Evolutionary conservation across 1,140 invertebrate species (phyloP).

Genomic region (Rhopalosiphum padi): DNA sequence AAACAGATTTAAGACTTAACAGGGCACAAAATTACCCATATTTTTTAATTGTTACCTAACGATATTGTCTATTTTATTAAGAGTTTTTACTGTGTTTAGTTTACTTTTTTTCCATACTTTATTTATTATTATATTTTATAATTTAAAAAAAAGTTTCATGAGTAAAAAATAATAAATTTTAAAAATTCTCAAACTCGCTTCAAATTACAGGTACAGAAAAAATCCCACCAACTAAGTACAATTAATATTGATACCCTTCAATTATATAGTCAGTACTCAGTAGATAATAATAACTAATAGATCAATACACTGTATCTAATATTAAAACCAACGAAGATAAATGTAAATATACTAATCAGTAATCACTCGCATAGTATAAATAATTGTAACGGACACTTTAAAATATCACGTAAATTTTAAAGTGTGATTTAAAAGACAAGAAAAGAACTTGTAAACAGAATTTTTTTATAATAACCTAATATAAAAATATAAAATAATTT

Average conservation of each 20-base stretch:
- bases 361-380: too few relatives aligned
- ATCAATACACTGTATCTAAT: neutral
- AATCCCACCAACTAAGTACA: neutral
- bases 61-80: too few relatives aligned
- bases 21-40: neutral
- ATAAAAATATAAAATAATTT: neutral
- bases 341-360: neutral
- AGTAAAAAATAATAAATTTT: too few relatives aligned
- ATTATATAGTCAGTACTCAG: too few relatives aligned
- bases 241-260: too few relatives aligned
- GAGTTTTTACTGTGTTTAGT: too few relatives aligned
- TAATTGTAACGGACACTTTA: too few relatives aligned
- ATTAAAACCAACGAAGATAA: neutral
- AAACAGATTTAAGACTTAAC: neutral
- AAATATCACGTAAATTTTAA: too few relatives aligned
- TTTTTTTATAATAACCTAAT: neutral
- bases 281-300: too few relatives aligned
- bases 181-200: neutral
- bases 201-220: neutral
- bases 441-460: neutral
- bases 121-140: too few relatives aligned
- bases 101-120: neutral
- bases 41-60: neutral
- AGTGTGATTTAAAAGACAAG: neutral
- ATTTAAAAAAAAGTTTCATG: too few relatives aligned